Percentiles rank a stretch among this genome's conserved stretches.
Evolutionary conservation across 1,140 invertebrate species (phyloP).

Genomic region (Aphelinus atriplicis): DNA sequence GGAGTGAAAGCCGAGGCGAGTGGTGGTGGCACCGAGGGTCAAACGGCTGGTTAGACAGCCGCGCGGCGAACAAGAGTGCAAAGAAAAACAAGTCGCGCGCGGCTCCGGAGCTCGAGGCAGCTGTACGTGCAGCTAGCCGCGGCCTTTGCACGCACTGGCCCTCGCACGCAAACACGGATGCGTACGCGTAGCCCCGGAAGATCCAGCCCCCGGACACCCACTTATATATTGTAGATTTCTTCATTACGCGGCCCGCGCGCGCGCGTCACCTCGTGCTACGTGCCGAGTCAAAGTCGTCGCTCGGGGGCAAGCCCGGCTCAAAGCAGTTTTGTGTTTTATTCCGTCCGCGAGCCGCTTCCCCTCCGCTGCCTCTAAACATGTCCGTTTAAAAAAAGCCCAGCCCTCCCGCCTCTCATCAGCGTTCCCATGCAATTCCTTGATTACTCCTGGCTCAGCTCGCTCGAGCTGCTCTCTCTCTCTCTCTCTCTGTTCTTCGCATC

Average conservation of each 20-base stretch:
- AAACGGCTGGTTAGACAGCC: conserved; percentile 23
- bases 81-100: conserved; percentile 19
- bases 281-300: background rate
- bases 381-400: too few species aligned
- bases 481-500: too few species aligned
- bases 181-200: conserved; percentile 28
- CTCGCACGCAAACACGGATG: too few species aligned
- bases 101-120: conserved; percentile 28
- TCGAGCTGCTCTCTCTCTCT: too few species aligned
- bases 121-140: conserved; percentile 43
- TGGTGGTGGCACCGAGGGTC: conserved; percentile 16
- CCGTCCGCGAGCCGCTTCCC: too few species aligned
- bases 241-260: conserved; percentile 44
- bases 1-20: conserved; percentile 12
- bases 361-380: too few species aligned
- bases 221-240: conserved; percentile 47
- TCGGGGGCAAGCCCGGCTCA: too few species aligned
- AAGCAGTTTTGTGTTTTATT: too few species aligned
- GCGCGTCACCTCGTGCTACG: conserved; percentile 33
- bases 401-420: too few species aligned
- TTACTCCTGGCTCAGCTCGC: too few species aligned
- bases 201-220: conserved; percentile 2
- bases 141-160: conserved; percentile 13
- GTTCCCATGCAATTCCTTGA: too few species aligned
- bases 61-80: background rate